Percentiles rank a stretch among this genome's conserved stretches.
phyloP scores from a whole-genome alignment of 2,888 invertebrate species.

The Hypena proboscidalis region DNA sequence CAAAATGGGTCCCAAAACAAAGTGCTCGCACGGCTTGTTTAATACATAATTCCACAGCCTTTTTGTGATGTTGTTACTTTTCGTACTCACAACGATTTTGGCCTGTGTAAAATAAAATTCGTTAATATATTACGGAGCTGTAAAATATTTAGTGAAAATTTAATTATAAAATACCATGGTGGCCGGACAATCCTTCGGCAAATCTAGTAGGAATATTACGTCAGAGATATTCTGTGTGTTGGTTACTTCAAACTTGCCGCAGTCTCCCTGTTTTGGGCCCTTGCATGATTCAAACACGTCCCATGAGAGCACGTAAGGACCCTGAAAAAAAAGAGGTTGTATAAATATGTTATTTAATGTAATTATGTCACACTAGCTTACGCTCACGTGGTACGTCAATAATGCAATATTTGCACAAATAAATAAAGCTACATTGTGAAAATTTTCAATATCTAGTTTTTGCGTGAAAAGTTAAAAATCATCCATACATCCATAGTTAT shows the following conservation, averaged over 20 bases:
- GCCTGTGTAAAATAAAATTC: constrained; percentile 53
- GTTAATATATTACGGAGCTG: constrained; percentile 22
- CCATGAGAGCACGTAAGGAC: constrained; percentile 62
- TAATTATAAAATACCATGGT: constrained; percentile 47
- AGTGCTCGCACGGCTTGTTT: constrained; percentile 73
- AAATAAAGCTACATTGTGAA: too few relatives aligned
- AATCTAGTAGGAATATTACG: constrained; percentile 60
- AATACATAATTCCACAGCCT: constrained; percentile 67
- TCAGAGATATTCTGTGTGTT: constrained; percentile 63
- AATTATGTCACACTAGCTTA: too few relatives aligned
- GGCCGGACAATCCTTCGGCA: constrained; percentile 62
- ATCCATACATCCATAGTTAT: too few relatives aligned
- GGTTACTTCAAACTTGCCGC: constrained; percentile 56
- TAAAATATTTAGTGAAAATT: neutral
- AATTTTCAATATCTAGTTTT: too few relatives aligned
- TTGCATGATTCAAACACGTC: constrained; percentile 61
- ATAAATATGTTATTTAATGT: constrained; percentile 14
- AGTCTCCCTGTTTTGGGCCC: constrained; percentile 67
- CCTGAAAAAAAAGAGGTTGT: too few relatives aligned
- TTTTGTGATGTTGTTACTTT: constrained; percentile 58
- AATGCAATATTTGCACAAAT: too few relatives aligned
- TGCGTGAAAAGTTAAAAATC: too few relatives aligned
- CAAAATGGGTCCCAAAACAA: constrained; percentile 69
- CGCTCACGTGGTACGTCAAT: too few relatives aligned
- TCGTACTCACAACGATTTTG: constrained; percentile 58